Conservation (phyloP, 2,113 vertebrate species). For the Bos taurus region DNA sequence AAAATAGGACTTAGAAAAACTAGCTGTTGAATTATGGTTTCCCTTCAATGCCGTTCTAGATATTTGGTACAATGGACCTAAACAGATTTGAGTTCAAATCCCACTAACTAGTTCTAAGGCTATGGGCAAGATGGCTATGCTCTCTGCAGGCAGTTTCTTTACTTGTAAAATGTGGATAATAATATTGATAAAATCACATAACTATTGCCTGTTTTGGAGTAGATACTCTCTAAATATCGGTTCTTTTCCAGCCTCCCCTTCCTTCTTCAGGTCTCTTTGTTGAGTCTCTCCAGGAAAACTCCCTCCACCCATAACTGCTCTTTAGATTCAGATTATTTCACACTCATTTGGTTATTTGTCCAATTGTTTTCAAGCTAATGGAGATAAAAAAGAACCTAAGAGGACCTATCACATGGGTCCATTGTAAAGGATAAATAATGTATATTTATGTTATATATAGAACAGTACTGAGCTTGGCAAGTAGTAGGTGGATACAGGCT, state of each 20-base stretch:
- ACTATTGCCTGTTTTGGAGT: not conserved
- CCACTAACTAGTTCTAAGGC: not conserved
- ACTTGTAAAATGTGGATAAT: not conserved
- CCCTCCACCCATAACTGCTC: not conserved
- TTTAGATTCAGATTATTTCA: not conserved
- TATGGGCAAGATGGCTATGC: not conserved
- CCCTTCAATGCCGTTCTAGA: not conserved
- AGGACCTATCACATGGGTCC: not conserved
- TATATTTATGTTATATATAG: not conserved
- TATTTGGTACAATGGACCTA: not conserved
- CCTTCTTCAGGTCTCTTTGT: not conserved
- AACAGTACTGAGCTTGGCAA: not conserved
- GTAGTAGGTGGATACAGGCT: not conserved
- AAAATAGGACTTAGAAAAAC: not conserved
- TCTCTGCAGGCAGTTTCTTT: not conserved
- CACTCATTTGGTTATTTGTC: not conserved
- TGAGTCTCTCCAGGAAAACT: not conserved
- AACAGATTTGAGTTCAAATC: not conserved
- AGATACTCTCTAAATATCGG: not conserved
- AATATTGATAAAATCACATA: not conserved
- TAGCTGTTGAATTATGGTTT: not conserved
- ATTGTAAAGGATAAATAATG: not conserved
- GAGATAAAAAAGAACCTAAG: not conserved
- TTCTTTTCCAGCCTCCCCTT: fast-evolving
- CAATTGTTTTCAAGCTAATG: not conserved